Conservation (phyloP, 2,113 vertebrate species). For the Callaeas wilsoni region DNA sequence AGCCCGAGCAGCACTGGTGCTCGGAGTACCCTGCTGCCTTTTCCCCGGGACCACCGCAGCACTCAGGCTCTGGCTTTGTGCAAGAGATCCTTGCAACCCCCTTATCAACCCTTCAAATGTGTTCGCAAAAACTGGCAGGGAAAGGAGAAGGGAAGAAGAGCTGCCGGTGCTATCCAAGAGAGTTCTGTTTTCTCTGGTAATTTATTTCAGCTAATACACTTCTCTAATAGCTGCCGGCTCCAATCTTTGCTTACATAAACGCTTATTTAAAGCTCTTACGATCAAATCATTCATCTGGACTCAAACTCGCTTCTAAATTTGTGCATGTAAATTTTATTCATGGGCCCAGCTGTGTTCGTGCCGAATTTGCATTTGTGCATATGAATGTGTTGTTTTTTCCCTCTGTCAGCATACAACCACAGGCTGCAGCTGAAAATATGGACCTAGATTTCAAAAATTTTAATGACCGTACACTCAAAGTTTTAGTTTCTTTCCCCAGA, state of each 20-base stretch:
- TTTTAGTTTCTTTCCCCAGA: slow-evolving; percentile 31
- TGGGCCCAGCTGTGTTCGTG: slow-evolving; percentile 66
- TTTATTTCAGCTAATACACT: slow-evolving; percentile 62
- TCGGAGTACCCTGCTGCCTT: neutral
- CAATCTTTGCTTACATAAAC: slow-evolving; percentile 66
- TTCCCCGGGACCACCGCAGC: neutral
- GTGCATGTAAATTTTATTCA: slow-evolving; percentile 69
- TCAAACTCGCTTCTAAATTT: slow-evolving; percentile 62
- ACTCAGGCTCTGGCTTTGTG: neutral
- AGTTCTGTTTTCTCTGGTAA: slow-evolving; percentile 56
- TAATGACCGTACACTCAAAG: slow-evolving; percentile 54
- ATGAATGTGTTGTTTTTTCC: slow-evolving; percentile 65
- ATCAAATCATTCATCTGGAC: slow-evolving; percentile 69
- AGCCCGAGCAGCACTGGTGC: accelerated
- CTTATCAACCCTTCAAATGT: neutral
- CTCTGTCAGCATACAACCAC: slow-evolving; percentile 65
- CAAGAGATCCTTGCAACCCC: neutral
- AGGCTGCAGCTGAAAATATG: slow-evolving; percentile 68
- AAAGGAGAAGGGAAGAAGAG: slow-evolving; percentile 5
- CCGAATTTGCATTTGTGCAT: slow-evolving; percentile 69
- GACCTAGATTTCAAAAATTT: slow-evolving; percentile 66
- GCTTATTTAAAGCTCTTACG: slow-evolving; percentile 67
- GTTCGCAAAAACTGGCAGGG: neutral
- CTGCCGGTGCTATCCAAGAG: neutral
- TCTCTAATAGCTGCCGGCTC: slow-evolving; percentile 50